A percentile compares a stretch with the other conserved stretches of the same genome.
Evolutionary conservation across 2,797 vertebrate genomes (phyloP).

Genomic region (Garrulus glandarius): DNA sequence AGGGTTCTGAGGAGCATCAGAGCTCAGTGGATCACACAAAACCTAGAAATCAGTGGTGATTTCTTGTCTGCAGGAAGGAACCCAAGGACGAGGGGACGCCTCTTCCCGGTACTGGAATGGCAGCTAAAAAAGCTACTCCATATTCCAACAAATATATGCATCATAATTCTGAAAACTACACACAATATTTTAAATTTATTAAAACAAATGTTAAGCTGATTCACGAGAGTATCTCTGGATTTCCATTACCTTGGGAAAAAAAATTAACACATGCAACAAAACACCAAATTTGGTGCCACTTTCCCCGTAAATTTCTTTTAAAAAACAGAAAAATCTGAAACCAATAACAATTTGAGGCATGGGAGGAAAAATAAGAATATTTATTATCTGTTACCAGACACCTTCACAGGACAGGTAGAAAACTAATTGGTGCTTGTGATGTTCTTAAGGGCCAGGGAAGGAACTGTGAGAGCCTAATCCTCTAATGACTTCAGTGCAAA

Average conservation of each 20-base stretch:
- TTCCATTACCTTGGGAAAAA: not conserved
- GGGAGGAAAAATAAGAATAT: not conserved
- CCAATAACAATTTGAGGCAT: accelerated
- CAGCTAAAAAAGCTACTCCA: not conserved
- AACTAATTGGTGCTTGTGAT: not conserved
- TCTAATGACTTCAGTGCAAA: not conserved
- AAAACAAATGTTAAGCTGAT: not conserved
- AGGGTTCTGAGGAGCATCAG: not conserved
- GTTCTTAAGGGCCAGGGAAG: not conserved
- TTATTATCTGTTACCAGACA: not conserved
- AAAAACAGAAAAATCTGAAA: not conserved
- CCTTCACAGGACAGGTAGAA: not conserved
- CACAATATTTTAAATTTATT: not conserved
- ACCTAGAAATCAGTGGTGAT: not conserved
- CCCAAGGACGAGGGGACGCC: not conserved
- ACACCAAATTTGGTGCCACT: not conserved
- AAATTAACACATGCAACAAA: not conserved
- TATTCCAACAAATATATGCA: not conserved
- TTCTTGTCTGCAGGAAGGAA: not conserved
- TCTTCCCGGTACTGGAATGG: not conserved
- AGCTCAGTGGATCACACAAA: not conserved
- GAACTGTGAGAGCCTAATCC: not conserved
- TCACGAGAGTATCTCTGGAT: not conserved
- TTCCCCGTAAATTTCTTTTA: not conserved
- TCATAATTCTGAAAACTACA: not conserved